Base-by-base conservation (phyloP, 2,113 vertebrate species). In the Perognathus longimembris region DNA sequence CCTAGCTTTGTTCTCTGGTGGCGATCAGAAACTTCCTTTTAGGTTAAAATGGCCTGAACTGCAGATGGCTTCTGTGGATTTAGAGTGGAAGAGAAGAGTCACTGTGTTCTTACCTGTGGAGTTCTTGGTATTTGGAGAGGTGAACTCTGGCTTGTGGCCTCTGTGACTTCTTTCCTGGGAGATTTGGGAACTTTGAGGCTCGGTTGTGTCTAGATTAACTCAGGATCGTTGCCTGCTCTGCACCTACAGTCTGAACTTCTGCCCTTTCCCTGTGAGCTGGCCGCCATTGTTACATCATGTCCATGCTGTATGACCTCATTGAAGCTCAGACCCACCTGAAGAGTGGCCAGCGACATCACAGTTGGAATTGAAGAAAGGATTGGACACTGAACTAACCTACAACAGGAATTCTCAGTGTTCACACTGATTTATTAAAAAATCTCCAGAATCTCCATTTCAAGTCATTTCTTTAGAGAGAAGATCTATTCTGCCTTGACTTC, bases 261-360 rank as follows among this genome's bases (percentile, higher is more conserved):
- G 94, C 24, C 8, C 38, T 50, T 36, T 64, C 12, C n/a, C 36
- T 77, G 1, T 86, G 73, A 84, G 73, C 57, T 67, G 40, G 71
- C 64, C n/a, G 24, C 63, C 21, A 95, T 92, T 97, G 77, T 97
- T 93, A 94, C 0, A 78, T 96, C 94, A 96, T 1, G 1, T 12
- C 28, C 28, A 42, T 3, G 24, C 70, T 91, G 9, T 87, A 8
- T 94, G 96, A 93, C 89, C 90, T 95, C 93, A 95, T 40, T 73
- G 42, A 74, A 90, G 20, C 50, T 63, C 17, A 54, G 6, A 42
- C 40, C 93, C 63, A 79, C n/a, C 40, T 59, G 45, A 67, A 79
- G 88, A 89, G 66, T 61, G 32, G 28, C 30, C 59, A 66, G 45
- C n/a, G 63, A 70, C 63, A 66, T 94, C 17, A 77, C 32, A 87